phyloP scores from a whole-genome alignment of 2,113 vertebrate genomes.

The Tympanuchus pallidicinctus region DNA sequence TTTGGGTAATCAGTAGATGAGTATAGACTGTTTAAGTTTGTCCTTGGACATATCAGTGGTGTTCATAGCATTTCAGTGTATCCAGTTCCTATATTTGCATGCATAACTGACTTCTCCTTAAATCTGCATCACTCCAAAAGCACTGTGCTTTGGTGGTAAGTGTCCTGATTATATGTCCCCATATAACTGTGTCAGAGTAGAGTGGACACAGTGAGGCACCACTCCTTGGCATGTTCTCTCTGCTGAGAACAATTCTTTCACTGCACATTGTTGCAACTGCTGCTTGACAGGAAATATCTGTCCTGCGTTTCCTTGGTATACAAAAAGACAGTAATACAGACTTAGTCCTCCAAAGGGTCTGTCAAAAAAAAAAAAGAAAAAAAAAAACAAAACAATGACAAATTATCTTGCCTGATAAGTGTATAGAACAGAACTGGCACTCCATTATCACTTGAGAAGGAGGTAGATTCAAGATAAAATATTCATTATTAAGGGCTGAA shows the following conservation, averaged over 20 bases:
- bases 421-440: not conserved
- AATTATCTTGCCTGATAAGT: not conserved
- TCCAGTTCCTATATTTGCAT: not conserved
- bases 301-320: not conserved
- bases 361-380: not conserved
- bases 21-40: not conserved
- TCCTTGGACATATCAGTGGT: not conserved
- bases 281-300: not conserved
- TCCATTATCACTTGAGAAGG: not conserved
- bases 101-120: not conserved
- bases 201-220: rapidly evolving
- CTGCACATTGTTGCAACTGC: rapidly evolving
- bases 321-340: rapidly evolving
- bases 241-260: not conserved
- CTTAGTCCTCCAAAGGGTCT: not conserved
- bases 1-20: slow-evolving; percentile 14
- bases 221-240: not conserved
- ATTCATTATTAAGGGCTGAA: not conserved
- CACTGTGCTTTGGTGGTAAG: not conserved
- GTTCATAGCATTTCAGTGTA: not conserved
- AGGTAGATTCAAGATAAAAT: not conserved
- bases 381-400: not conserved
- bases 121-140: not conserved
- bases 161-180: not conserved
- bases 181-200: not conserved